These are phyloP conservation scores for Sarcophilus harrisii DNA, from an alignment of 2,797 vertebrate genomes.

Conservation along the genomic window DNA sequence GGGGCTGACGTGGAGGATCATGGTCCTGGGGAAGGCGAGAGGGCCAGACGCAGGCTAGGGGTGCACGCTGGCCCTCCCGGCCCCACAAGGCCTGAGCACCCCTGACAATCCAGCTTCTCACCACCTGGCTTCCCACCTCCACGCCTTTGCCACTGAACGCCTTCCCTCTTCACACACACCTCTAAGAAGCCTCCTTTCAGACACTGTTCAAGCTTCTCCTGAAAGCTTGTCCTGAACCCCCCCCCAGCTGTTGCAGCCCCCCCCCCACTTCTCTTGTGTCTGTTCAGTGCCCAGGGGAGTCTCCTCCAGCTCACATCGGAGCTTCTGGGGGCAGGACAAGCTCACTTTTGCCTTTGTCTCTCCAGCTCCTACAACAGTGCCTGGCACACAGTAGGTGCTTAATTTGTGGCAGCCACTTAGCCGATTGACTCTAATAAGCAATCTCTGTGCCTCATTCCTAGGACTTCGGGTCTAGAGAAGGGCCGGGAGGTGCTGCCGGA, in stretches of 20 bases:
- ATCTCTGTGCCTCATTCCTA: background rate
- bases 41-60: no score
- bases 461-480: background rate
- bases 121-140: background rate
- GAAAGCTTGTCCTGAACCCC: background rate
- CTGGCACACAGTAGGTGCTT: background rate
- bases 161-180: background rate
- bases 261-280: background rate
- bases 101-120: background rate
- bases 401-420: background rate
- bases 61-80: background rate
- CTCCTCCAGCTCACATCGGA: background rate
- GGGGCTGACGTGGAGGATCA: background rate
- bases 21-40: slow-evolving; percentile 50
- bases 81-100: background rate
- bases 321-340: background rate
- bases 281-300: no score
- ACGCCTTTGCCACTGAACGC: background rate
- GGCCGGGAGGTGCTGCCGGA: background rate
- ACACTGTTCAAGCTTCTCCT: background rate
- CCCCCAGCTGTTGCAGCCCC: no score
- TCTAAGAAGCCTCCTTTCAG: background rate
- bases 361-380: background rate
- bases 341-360: background rate
- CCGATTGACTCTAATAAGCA: background rate